phyloP scores from a whole-genome alignment of 2,797 vertebrate species.

The Phoxinus dragarum region DNA sequence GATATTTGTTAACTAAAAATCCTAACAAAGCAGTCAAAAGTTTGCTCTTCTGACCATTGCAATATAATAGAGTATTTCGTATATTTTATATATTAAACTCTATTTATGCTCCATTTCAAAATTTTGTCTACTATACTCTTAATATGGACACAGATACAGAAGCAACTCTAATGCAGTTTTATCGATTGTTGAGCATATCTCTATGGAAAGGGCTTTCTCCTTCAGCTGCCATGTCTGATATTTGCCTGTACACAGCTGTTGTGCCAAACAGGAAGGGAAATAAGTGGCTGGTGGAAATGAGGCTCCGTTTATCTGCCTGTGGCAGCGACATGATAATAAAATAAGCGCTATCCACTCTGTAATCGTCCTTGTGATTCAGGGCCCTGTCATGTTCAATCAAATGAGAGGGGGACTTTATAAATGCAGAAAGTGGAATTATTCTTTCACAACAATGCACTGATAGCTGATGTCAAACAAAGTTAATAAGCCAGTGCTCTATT shows the following conservation, averaged over 20 bases:
- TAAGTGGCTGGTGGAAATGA: constrained; percentile 67
- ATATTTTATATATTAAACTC: not conserved
- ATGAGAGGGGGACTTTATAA: constrained; percentile 58
- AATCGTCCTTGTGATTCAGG: constrained; percentile 71
- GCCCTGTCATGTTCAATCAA: constrained; percentile 72
- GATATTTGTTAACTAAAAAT: not conserved
- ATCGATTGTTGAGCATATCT: constrained; percentile 52
- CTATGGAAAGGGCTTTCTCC: constrained; percentile 50
- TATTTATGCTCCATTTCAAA: not conserved
- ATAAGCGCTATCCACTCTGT: constrained; percentile 69
- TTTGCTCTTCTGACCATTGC: not conserved
- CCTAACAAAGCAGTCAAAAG: not conserved
- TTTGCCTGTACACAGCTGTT: constrained; percentile 58
- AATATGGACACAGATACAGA: not conserved
- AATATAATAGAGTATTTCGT: not conserved
- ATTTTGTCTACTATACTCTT: not conserved
- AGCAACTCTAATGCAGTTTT: constrained; percentile 18
- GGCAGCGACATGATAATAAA: constrained; percentile 77
- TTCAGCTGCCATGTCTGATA: constrained; percentile 57
- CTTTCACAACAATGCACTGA: constrained; percentile 58
- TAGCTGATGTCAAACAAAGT: constrained; percentile 55
- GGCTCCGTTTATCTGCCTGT: constrained; percentile 73
- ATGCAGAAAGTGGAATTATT: constrained; percentile 60
- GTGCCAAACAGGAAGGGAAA: constrained; percentile 60
- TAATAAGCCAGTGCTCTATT: constrained; percentile 49